Percentiles rank a stretch among this genome's conserved stretches.
These are phyloP conservation scores for Brachylomia viminalis DNA, from an alignment of 2,888 invertebrate genomes.

Conservation along the genomic window DNA sequence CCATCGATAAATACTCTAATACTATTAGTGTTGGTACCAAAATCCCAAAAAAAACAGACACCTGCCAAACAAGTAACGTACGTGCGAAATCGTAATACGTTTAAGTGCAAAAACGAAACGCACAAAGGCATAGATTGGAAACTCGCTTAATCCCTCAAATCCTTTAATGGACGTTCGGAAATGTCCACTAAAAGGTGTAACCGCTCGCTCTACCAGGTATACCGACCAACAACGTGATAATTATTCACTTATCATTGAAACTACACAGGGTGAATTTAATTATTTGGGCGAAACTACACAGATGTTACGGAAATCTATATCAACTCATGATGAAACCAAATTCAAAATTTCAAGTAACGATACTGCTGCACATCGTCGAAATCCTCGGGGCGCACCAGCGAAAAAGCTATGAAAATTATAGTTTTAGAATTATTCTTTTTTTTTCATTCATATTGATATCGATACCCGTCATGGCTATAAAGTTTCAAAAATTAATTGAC, in stretches of 20 bases:
- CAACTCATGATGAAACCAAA: not conserved
- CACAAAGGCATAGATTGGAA: conserved; percentile 69
- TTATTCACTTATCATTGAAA: conserved; percentile 50
- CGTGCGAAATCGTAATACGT: conserved; percentile 68
- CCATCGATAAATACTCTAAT: too few relatives aligned
- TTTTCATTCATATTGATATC: not conserved
- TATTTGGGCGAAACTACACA: not conserved
- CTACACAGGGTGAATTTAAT: not conserved
- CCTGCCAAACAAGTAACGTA: conserved; percentile 60
- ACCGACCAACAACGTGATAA: conserved; percentile 58
- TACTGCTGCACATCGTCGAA: not conserved
- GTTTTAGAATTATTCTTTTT: not conserved
- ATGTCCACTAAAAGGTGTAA: conserved; percentile 81
- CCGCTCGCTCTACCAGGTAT: conserved; percentile 67
- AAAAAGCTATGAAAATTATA: not conserved
- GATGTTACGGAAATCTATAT: not conserved
- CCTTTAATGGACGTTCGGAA: conserved; percentile 85
- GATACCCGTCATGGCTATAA: not conserved
- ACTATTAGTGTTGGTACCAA: not conserved
- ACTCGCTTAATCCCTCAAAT: conserved; percentile 82
- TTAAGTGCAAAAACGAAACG: conserved; percentile 75
- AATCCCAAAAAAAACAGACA: conserved; percentile 23
- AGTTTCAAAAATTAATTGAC: not conserved
- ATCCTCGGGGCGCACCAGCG: not conserved
- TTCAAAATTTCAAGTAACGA: not conserved